Evolutionary conservation across 1,140 invertebrate genomes (phyloP), one percentile per base, ranked within the genome.

Genomic region (Euborellia annulipes): DNA sequence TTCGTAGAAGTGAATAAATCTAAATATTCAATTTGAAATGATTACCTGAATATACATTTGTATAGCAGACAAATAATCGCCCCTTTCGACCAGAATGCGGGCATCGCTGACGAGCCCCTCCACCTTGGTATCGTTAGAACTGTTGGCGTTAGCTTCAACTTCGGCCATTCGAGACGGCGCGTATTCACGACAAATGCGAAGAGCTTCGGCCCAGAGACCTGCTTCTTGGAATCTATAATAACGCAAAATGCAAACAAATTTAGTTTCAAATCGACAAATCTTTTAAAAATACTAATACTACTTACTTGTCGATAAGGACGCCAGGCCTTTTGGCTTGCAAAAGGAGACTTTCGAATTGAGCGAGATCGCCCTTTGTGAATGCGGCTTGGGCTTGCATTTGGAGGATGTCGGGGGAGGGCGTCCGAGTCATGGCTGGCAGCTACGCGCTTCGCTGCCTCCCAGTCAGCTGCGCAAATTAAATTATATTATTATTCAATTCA

Each of bases 111-210:
- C 52, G 43, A 79, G 62, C 14, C 66, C 65, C 41, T 70, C 69
- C 30, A 73, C 67, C 64, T 71, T 61, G 30, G 61, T 64, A 11
- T 4, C 23, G 11, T 27, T 27, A 6, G 23, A 62, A 18, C 48
- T 46, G 34, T 74, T 70, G 57, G 68, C 73, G 50, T 75, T 70
- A 50, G 67, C 66, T 59, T 81, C 75, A 2, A 94, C 55, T 19
- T 78, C 70, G 13, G 76, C 71, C 39, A 93, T 64, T 44, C 83
- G 77, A 49, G 82, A 75, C 0, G 95, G 94, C 3, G 92, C 61
- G 58, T 97, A 96, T 58, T 98, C 91, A 52, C 89, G 82, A 52
- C 92, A 93, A 1, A 98, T 84, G 46, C 91, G 72, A 23, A 96
- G 67, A 0, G 94, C 95, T 58, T 99, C 95, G 11, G 87, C 79